phyloP scores from a whole-genome alignment of 2,797 vertebrate species.

The Cryptoblepharus egeriae region DNA sequence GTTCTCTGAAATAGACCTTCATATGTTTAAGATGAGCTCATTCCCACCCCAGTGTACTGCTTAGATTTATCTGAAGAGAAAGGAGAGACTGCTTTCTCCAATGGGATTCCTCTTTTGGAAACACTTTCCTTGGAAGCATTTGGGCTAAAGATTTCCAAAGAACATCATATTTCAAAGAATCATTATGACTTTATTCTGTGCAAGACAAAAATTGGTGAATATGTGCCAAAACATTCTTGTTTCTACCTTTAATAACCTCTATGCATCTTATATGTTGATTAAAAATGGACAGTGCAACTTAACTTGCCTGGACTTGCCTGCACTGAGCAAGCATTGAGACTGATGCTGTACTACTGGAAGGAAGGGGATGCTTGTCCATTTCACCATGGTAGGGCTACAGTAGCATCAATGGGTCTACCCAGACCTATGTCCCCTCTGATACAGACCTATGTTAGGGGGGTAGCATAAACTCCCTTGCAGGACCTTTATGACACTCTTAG shows the following conservation, averaged over 20 bases:
- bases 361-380: too few species aligned
- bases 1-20: constrained; percentile 26
- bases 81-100: neutral
- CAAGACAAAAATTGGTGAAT: neutral
- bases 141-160: neutral
- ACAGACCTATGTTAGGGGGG: too few species aligned
- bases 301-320: too few species aligned
- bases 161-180: neutral
- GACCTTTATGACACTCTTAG: too few species aligned
- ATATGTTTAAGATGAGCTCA: neutral
- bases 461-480: too few species aligned
- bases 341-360: too few species aligned
- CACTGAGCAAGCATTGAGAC: too few species aligned
- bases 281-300: neutral
- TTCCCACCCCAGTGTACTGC: neutral
- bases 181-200: neutral
- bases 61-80: neutral
- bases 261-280: neutral
- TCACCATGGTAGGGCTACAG: too few species aligned
- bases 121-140: neutral
- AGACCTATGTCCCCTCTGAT: too few species aligned
- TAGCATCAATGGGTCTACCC: too few species aligned
- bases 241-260: neutral
- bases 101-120: neutral
- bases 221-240: neutral